phyloP scores from a whole-genome alignment of 2,113 vertebrate genomes.

The Hippocampus abdominalis region DNA sequence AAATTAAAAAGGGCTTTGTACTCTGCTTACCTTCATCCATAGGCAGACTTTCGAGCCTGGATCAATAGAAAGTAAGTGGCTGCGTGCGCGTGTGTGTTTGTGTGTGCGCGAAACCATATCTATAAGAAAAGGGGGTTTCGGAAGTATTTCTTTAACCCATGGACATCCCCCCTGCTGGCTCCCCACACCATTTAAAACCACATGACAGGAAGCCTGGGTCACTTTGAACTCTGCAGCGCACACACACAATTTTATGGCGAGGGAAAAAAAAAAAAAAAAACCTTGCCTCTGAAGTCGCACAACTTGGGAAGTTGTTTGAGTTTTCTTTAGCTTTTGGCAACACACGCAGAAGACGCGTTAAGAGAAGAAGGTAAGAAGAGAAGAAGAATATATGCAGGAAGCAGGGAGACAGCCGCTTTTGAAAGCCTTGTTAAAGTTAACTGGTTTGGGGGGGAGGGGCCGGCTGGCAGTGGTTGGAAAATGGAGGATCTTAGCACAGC shows the following conservation, averaged over 20 bases:
- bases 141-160: constrained; percentile 65
- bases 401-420: not conserved
- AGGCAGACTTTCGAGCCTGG: not conserved
- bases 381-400: not conserved
- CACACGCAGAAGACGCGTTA: not conserved
- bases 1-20: not conserved
- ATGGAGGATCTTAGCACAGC: not conserved
- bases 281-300: not conserved
- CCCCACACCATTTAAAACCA: constrained; percentile 70
- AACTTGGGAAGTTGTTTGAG: not conserved
- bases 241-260: constrained; percentile 12
- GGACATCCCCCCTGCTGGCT: constrained; percentile 56
- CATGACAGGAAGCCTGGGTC: constrained; percentile 66
- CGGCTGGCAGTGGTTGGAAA: not conserved
- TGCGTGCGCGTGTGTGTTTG: constrained; percentile 8
- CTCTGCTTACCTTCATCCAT: not conserved
- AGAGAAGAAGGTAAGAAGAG: not conserved
- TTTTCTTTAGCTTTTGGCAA: not conserved
- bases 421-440: not conserved
- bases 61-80: not conserved
- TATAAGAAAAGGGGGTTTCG: constrained; percentile 48
- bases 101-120: constrained; percentile 43
- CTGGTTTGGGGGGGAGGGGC: not conserved
- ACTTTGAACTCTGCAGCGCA: constrained; percentile 56
- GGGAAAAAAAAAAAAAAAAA: not conserved